phyloP scores from a whole-genome alignment of 2,113 vertebrate genomes.

The Notothenia coriiceps region DNA sequence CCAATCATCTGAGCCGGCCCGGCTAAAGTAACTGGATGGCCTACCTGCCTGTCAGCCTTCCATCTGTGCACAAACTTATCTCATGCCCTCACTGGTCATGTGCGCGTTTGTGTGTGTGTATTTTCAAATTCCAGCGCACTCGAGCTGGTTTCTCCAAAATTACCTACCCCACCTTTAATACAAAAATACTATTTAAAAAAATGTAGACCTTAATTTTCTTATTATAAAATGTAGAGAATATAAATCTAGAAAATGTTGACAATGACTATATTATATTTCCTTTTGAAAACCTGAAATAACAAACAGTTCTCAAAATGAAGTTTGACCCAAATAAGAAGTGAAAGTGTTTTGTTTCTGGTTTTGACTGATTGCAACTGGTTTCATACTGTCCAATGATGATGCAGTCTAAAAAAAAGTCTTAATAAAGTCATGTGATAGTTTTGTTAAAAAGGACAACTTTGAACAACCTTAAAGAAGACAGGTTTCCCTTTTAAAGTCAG shows the following conservation, averaged over 20 bases:
- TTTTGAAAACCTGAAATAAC: neutral
- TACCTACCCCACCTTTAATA: neutral
- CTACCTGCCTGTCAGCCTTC: no score
- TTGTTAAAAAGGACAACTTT: neutral
- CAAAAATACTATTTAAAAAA: neutral
- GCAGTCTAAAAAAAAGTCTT: neutral
- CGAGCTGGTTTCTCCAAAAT: no score
- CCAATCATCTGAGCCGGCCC: no score
- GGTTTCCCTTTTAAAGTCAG: neutral
- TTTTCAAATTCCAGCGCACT: no score
- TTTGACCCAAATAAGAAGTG: constrained; percentile 21
- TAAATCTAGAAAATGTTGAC: neutral
- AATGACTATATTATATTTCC: neutral
- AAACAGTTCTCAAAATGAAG: constrained; percentile 1
- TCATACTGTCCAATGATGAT: constrained; percentile 10
- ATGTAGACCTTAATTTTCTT: no score
- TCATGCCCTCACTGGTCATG: no score
- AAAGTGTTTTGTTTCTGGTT: constrained; percentile 42
- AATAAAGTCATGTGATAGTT: neutral
- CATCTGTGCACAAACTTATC: no score
- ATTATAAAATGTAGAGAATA: neutral
- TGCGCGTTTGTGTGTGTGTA: no score
- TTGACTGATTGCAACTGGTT: constrained; percentile 11
- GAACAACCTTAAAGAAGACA: neutral
- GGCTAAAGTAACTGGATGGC: no score